Base-by-base conservation (phyloP, 92 coral and sea anemone genomes). In the Bergia sp. region DNA sequence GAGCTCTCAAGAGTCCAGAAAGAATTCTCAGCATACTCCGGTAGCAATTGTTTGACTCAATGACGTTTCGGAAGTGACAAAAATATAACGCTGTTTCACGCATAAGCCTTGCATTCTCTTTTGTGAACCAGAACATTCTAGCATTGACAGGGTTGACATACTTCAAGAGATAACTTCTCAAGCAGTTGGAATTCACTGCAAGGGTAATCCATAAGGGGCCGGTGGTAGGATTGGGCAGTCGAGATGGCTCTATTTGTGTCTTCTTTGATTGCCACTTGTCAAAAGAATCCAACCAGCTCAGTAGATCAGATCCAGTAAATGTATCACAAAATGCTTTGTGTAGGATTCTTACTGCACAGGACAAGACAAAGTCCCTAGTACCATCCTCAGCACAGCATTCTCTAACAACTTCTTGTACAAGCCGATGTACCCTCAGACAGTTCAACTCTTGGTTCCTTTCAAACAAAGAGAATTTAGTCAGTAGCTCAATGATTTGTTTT, bases 401-500 rank as follows among this genome's bases (percentile, higher is more conserved):
- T 66, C 85, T 65, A 29, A 85, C 61, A 49, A 58, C 77, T 64
- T 50, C 79, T 45, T 90, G 92, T 42, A 89, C 92, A 64, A 89
- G 92, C 37, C 89, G 91, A 50, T 89, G 91, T 41, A 89, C 80
- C 2, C 82, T 57, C n/a, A 89, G 73, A 0, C 65, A 49, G 49
- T 61, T 78, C 3, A 18, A 36, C 11, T 58, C 64, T 65, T 37
- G 71, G 5, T 39, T 39, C 75, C 18, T 83, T 39, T 82, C 49
- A 49, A 89, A 85, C 45, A 89, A 45, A 3, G 92, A 85, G 69
- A 85, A 89, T 69, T 76, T 77, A 1, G 81, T 53, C 53, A 89
- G 40, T 11, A 85, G 8, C 1, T 89, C 89, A 1, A 89, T 36
- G 15, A 85, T 66, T 89, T 85, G 84, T 23, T 65, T 57, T 76